Base-by-base conservation (phyloP, 2,888 invertebrate genomes). In the Anthoptus insignis region DNA sequence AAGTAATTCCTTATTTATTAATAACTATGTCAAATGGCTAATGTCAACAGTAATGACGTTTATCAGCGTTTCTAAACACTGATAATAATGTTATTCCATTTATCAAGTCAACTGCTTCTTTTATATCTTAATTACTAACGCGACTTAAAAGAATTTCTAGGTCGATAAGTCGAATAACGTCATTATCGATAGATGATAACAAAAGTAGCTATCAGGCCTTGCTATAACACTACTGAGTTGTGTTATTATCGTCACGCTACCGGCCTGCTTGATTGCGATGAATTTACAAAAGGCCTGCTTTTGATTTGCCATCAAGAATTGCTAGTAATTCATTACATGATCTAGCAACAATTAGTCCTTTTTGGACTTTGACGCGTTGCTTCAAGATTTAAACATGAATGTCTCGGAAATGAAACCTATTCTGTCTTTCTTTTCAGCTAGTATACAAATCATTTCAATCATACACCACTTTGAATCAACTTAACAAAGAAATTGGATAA, bases 131-230 rank as follows among this genome's bases (percentile, higher is more conserved):
- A 24, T 67, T 53, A 54, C 32, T 68, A 50, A 34, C 3, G 24
- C 19, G 3, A 13, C 50, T 24, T 14, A 49, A 47, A 53, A 63
- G 63, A 64, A 64, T 63, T 66, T 66, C 39, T 53, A 42, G 37
- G 59, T 49, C 65, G 67, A 68, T 73, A 73, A 73, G 57, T 54
- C 60, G 56, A 56, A 60, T 57, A 66, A 59, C 52, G 57, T 58
- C 67, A 59, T 79, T 85, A 87, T 87, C 86, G 83, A 82, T 82
- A 76, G 16, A 54, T 80, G 87, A 89, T 87, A 88, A 81, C 81
- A 74, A 71, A 80, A 80, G 72, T 76, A 76, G 80, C 74, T 72
- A 19, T 19, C 77, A 73, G 69, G 73, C 74, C 74, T 76, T 75
- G 76, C 74, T 74, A 79, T 78, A 80, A 83, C 76, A 82, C 79